Evolutionary conservation across 2,113 vertebrate species (phyloP), one percentile per base, ranked within the genome.

Genomic region (Hystrix brachyura): DNA sequence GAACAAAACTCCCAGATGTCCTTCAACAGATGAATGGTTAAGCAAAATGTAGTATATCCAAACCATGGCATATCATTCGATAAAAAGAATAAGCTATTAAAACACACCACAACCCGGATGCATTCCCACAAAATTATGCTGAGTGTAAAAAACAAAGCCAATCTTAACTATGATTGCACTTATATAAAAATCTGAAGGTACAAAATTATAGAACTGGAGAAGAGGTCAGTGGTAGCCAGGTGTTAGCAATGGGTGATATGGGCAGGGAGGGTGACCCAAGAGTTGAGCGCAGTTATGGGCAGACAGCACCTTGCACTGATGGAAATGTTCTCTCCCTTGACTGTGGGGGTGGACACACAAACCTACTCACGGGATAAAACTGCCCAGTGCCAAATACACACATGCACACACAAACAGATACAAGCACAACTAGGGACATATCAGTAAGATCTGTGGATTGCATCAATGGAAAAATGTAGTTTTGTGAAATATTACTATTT

Each of bases 31-130:
- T 48, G 34, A 94, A 82, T 57, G 5, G 29, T 89, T 46, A 82
- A 86, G 80, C 17, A 87, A 90, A 90, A 90, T 55, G 25, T 15
- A 72, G 43, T 9, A 62, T 87, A 83, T 34, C 19, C 53, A 83
- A 32, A n/a, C 46, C 43, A 60, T 48, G n/a, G 67, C 65, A 78
- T 91, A 96, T 9, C 85, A 48, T 59, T 90, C 90, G 76, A 72
- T 48, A 87, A 59, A 29, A 93, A 27, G 23, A 94, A 94, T 80
- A 80, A 89, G 83, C 17, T 64, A 81, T 72, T 83, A 71, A 81
- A 60, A 67, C 13, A 91, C 53, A 14, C 60, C 57, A 94, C n/a
- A 90, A 90, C 55, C 29, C 90, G 25, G 48, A 62, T n/a, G 76
- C 71, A 21, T 83, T 43, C 57, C 62, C 78, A 71, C 18, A 57